These are phyloP conservation scores for Protonibea diacanthus DNA, from an alignment of 2,797 vertebrate species.

Conservation along the genomic window DNA sequence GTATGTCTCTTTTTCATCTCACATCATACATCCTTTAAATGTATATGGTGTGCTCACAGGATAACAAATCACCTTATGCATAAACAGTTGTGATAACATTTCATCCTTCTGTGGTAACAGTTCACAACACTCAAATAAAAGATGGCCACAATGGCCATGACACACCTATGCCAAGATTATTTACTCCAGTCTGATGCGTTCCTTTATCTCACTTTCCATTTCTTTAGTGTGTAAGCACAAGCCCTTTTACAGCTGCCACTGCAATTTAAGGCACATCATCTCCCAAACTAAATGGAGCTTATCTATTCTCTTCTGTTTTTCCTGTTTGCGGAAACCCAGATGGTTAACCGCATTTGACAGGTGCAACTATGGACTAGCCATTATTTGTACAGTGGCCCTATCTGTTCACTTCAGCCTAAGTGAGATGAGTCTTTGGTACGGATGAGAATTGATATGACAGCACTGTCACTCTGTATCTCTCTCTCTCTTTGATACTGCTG, in stretches of 20 bases:
- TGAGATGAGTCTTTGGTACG: conserved; percentile 59
- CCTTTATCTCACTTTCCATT: conserved; percentile 66
- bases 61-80: conserved; percentile 21
- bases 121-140: conserved; percentile 57
- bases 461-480: conserved; percentile 58
- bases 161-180: conserved; percentile 60
- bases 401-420: conserved; percentile 64
- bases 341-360: conserved; percentile 80
- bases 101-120: conserved; percentile 29
- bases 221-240: conserved; percentile 49
- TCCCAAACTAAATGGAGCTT: conserved; percentile 66
- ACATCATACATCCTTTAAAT: conserved; percentile 11
- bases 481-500: conserved; percentile 49
- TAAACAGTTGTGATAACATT: conserved; percentile 18
- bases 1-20: conserved; percentile 20
- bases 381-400: conserved; percentile 74
- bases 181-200: conserved; percentile 49
- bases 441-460: conserved; percentile 67
- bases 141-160: conserved; percentile 60
- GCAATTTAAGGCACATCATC: conserved; percentile 65
- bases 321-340: conserved; percentile 51
- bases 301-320: conserved; percentile 56
- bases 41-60: conserved; percentile 5
- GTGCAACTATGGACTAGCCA: conserved; percentile 72
- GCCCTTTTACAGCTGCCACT: conserved; percentile 69